Percentiles rank a stretch among this genome's conserved stretches.
Conservation (phyloP, 2,888 invertebrate genomes). For the Agrilus biguttatus region DNA sequence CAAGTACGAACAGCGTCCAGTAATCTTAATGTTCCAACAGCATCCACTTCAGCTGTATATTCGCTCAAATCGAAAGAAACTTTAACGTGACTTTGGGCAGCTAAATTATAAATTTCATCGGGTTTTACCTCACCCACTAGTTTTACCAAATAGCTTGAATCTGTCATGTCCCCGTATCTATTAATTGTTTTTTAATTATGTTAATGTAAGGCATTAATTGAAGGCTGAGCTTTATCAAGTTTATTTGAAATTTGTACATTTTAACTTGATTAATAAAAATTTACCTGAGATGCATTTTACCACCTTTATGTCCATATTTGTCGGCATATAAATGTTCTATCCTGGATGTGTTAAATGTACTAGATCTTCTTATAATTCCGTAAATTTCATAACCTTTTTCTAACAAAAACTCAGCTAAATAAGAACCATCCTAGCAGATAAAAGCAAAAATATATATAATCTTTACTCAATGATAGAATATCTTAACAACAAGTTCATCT, state of each 20-base stretch:
- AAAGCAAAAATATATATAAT: constrained; percentile 1
- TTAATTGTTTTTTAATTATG: too few relatives aligned
- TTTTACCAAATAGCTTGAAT: constrained; percentile 84
- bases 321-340: constrained; percentile 91
- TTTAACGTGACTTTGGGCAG: constrained; percentile 97
- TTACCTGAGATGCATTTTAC: constrained; percentile 64
- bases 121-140: constrained; percentile 66
- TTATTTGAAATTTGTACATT: too few relatives aligned
- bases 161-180: constrained; percentile 94
- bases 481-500: too few relatives aligned
- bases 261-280: too few relatives aligned
- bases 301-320: constrained; percentile 70
- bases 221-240: too few relatives aligned
- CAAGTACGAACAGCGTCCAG: constrained; percentile 84
- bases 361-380: constrained; percentile 84
- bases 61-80: constrained; percentile 97
- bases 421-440: constrained; percentile 79
- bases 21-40: constrained; percentile 74
- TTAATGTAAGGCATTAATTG: too few relatives aligned
- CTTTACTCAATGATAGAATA: too few relatives aligned
- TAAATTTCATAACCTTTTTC: constrained; percentile 88
- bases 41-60: constrained; percentile 96
- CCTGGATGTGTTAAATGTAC: constrained; percentile 89
- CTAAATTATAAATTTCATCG: constrained; percentile 91
- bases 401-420: constrained; percentile 82